Evolutionary conservation across 2,797 vertebrate species (phyloP), one percentile per base, ranked within the genome.

Genomic region (Moxostoma hubbsi): DNA sequence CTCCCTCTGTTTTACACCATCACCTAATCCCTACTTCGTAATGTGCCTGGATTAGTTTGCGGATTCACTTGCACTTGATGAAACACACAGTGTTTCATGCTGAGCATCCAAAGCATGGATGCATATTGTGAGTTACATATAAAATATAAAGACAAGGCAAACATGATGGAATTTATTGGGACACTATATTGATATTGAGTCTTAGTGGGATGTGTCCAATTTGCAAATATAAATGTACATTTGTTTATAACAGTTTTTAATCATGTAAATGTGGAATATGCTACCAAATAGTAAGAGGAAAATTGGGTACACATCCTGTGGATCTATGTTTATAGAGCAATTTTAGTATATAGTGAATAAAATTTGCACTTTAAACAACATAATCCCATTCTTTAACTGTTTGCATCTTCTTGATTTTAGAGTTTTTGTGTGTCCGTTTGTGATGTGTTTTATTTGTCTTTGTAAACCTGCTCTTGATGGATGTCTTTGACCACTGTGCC

Each of bases 1-100:
- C 45, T 55, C 63, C 16, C 49, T 46, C 24, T 76, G 76, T 73
- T 67, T 55, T 59, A 57, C 45, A 36, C 36, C 73, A 47, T 50
- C 68, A 49, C 43, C 81, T 85, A 87, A 89, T 83, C 78, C 79
- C 70, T 81, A 69, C 75, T 80, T 75, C 73, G 61, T 68, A 86
- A 80, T 84, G 12, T 77, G 72, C 83, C 59, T 72, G 85, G 71
- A 87, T 87, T 87, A 87, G 79, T 55, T 80, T 68, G 76, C 84
- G 53, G 62, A 68, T 71, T 71, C 82, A 81, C 13, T 36, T 64
- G 5, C 55, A 84, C 87, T 90, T 91, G 90, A 90, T 82, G 36
- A 82, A 47, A 64, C 58, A 46, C 58, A 79, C 63, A 73, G 77
- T 45, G 58, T 85, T 85, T 84, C 77, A 76, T 79, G 82, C 82